Conservation (phyloP, 1,140 invertebrate species). For the Bradysia coprophila region DNA sequence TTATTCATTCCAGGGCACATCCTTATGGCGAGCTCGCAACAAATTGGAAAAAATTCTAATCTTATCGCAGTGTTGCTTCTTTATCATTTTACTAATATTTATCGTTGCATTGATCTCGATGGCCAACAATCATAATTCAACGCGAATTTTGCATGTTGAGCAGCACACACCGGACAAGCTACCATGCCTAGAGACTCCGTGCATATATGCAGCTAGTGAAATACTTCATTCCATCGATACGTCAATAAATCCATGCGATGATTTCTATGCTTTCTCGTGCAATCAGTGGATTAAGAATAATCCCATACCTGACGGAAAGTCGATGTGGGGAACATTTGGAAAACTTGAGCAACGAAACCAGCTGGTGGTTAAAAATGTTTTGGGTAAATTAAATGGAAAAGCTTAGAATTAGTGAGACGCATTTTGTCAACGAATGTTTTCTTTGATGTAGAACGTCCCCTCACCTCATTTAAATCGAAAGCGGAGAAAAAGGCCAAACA, state of each 20-base stretch:
- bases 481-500: conserved; percentile 77
- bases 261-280: conserved; percentile 90
- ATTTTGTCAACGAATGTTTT: background rate
- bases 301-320: conserved; percentile 80
- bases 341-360: conserved; percentile 88
- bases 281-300: conserved; percentile 84
- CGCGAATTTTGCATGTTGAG: conserved; percentile 2
- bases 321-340: conserved; percentile 89
- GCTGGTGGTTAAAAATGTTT: conserved; percentile 72
- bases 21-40: conserved; percentile 30
- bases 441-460: conserved; percentile 30
- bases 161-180: background rate
- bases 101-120: conserved; percentile 21
- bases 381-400: conserved; percentile 44
- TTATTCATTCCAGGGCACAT: conserved; percentile 11
- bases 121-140: conserved; percentile 1
- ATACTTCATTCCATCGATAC: conserved; percentile 71
- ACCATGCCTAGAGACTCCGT: conserved; percentile 60
- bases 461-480: conserved; percentile 41
- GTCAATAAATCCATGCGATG: conserved; percentile 68
- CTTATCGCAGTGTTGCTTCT: conserved; percentile 19
- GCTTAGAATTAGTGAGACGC: background rate
- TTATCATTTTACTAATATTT: conserved; percentile 20
- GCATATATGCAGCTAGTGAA: conserved; percentile 68
- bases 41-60: conserved; percentile 30